Conservation (phyloP, 1,140 invertebrate genomes). For the Nephila pilipes region DNA sequence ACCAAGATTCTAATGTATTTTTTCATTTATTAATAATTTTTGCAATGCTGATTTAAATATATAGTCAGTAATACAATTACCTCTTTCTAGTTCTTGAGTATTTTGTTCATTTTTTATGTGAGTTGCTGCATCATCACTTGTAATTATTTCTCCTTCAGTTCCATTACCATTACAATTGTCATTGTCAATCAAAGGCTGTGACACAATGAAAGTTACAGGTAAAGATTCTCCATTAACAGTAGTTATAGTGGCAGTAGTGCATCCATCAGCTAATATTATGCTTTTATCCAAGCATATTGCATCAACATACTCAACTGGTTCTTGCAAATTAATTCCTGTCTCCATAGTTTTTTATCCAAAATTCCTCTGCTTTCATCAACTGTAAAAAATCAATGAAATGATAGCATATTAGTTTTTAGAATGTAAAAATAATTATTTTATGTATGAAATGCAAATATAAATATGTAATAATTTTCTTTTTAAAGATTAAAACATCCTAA, state of each 20-base stretch:
- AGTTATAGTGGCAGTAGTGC: conserved; percentile 57
- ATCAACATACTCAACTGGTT: conserved; percentile 64
- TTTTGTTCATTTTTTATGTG: neutral
- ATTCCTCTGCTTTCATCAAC: neutral
- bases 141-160: neutral
- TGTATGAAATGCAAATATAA: no score
- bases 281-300: conserved; percentile 67
- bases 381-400: neutral
- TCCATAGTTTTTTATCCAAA: neutral
- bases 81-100: conserved; percentile 37
- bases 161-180: neutral
- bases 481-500: no score
- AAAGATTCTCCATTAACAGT: conserved; percentile 58
- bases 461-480: no score
- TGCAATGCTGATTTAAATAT: no score
- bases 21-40: no score
- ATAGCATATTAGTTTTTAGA: neutral
- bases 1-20: no score
- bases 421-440: no score
- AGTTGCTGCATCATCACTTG: neutral
- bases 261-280: conserved; percentile 63
- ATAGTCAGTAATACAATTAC: neutral
- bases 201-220: conserved; percentile 70
- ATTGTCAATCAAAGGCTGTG: conserved; percentile 14
- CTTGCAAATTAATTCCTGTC: neutral